These are phyloP conservation scores for Pristionchus japonicus DNA, from an alignment of 2,888 invertebrate species.

Conservation along the genomic window DNA sequence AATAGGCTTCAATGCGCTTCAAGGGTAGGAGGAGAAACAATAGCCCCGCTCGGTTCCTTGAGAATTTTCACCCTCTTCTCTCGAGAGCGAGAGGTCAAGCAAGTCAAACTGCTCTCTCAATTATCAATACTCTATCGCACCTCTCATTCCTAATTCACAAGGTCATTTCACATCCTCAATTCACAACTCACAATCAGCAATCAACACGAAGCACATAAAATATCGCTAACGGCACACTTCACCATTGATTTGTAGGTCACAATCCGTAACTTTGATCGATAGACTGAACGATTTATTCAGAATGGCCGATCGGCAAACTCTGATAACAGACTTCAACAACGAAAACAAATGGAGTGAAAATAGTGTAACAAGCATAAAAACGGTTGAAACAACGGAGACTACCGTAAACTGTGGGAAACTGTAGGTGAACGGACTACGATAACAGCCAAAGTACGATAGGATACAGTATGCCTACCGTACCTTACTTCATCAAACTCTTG, in stretches of 20 bases:
- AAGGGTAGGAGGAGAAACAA: not conserved
- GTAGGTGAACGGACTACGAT: not conserved
- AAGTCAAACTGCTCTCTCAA: not conserved
- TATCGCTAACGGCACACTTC: conserved; percentile 4
- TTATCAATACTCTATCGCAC: not conserved
- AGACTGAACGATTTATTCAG: not conserved
- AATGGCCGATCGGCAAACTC: not conserved
- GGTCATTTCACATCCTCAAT: not conserved
- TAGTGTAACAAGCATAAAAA: not conserved
- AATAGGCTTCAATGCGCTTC: not conserved
- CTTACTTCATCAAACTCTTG: conserved; percentile 44
- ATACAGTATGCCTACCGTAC: not conserved
- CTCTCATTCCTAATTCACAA: not conserved
- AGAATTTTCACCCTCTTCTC: not conserved
- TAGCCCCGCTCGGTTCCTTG: not conserved
- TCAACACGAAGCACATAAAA: not conserved
- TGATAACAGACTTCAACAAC: conserved; percentile 19
- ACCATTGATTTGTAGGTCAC: not conserved
- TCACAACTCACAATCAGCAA: not conserved
- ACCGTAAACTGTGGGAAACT: not conserved
- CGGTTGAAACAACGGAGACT: not conserved
- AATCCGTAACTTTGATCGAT: not conserved
- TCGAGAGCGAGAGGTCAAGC: not conserved
- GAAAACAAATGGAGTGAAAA: not conserved
- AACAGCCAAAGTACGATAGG: not conserved